phyloP scores from a whole-genome alignment of 2,113 vertebrate species.

The Galbula dea region DNA sequence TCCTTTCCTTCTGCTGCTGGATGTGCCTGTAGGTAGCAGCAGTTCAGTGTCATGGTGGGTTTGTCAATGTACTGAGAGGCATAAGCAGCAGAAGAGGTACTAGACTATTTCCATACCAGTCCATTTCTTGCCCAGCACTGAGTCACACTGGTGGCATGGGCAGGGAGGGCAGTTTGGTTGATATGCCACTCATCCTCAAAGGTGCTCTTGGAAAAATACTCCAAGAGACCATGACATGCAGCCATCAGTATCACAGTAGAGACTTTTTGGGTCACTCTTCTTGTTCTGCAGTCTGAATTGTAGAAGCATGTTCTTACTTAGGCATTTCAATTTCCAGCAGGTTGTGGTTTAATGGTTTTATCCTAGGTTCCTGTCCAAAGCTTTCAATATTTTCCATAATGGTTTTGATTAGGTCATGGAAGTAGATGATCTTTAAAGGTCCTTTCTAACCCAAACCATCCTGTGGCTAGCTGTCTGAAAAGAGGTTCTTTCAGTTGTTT shows the following conservation, averaged over 20 bases:
- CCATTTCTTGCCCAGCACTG: not conserved
- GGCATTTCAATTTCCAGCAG: not conserved
- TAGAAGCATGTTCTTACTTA: not conserved
- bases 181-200: not conserved
- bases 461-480: not conserved
- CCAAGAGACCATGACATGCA: too few relatives aligned
- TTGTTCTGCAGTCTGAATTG: not conserved
- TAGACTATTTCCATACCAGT: not conserved
- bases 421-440: not conserved
- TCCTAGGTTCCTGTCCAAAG: not conserved
- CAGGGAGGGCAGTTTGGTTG: not conserved
- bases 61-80: not conserved
- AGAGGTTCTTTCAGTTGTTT: not conserved
- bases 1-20: not conserved
- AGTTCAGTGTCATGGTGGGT: not conserved
- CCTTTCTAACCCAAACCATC: not conserved
- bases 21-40: not conserved
- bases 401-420: not conserved
- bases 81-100: not conserved
- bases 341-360: not conserved
- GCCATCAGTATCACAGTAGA: not conserved
- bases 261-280: not conserved
- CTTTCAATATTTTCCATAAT: not conserved
- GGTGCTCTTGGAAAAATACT: not conserved
- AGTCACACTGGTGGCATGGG: too few relatives aligned